Evolutionary conservation across 2,797 vertebrate genomes (phyloP).

Genomic region (Macroramphosus scolopax): DNA sequence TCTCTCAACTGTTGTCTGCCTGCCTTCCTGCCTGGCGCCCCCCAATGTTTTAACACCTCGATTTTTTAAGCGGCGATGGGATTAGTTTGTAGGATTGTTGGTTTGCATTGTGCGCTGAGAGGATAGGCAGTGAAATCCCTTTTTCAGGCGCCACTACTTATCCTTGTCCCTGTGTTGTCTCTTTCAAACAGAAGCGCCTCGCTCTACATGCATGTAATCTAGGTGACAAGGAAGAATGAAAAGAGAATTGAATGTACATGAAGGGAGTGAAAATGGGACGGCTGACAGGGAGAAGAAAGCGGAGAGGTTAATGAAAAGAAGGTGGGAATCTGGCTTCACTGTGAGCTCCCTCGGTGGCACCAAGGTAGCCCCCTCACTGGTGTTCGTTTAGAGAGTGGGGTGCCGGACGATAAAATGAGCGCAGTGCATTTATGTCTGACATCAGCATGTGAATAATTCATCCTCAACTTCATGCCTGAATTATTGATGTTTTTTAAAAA

Average conservation of each 20-base stretch:
- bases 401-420: slow-evolving; percentile 45
- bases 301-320: slow-evolving; percentile 28
- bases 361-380: slow-evolving; percentile 24
- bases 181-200: slow-evolving; percentile 72
- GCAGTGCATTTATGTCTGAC: slow-evolving; percentile 62
- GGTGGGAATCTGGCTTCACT: slow-evolving; percentile 27
- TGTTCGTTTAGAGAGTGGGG: slow-evolving; percentile 41
- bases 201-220: slow-evolving; percentile 80
- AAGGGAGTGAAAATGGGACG: slow-evolving; percentile 60
- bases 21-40: slow-evolving; percentile 48
- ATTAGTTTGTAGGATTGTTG: slow-evolving; percentile 80
- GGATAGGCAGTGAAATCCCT: slow-evolving; percentile 79
- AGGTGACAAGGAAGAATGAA: slow-evolving; percentile 71
- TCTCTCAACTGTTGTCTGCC: slow-evolving; percentile 26
- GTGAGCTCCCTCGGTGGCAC: slow-evolving; percentile 22
- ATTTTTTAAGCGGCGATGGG: slow-evolving; percentile 74
- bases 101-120: slow-evolving; percentile 75
- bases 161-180: slow-evolving; percentile 76
- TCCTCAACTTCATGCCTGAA: slow-evolving; percentile 71
- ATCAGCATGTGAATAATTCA: slow-evolving; percentile 75
- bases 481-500: slow-evolving; percentile 79
- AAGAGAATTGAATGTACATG: slow-evolving; percentile 66
- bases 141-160: slow-evolving; percentile 78
- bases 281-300: slow-evolving; percentile 47
- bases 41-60: slow-evolving; percentile 62